phyloP scores from a whole-genome alignment of 2,797 vertebrate genomes.

The Ambastaia sidthimunki region DNA sequence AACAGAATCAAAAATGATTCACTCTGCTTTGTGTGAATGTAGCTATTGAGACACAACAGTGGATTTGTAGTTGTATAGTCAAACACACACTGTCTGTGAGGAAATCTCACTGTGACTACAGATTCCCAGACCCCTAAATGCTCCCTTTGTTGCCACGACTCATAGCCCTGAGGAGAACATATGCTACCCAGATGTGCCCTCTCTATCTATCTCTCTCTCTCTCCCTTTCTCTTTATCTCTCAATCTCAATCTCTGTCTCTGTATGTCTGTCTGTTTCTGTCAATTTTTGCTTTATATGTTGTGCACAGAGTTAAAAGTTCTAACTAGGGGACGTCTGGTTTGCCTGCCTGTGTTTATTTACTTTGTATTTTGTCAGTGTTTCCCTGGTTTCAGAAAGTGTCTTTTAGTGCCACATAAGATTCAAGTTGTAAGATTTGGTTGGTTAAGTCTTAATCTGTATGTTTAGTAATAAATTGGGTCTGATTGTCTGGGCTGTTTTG shows the following conservation, averaged over 20 bases:
- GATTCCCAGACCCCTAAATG: slow-evolving; percentile 57
- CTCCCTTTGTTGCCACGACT: slow-evolving; percentile 69
- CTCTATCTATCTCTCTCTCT: slow-evolving; percentile 15
- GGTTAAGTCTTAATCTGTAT: too few relatives aligned
- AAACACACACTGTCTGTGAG: slow-evolving; percentile 6
- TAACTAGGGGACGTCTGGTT: too few relatives aligned
- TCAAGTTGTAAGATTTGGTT: too few relatives aligned
- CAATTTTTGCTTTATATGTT: too few relatives aligned
- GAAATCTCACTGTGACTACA: slow-evolving; percentile 69
- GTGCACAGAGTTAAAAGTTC: too few relatives aligned
- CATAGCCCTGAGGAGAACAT: slow-evolving; percentile 40
- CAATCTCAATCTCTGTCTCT: background rate
- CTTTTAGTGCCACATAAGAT: too few relatives aligned
- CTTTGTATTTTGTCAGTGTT: too few relatives aligned
- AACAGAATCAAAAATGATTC: too few relatives aligned
- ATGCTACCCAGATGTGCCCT: slow-evolving; percentile 67
- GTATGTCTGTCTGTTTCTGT: background rate
- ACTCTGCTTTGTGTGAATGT: background rate
- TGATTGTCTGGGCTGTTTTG: too few relatives aligned
- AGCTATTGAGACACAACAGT: background rate
- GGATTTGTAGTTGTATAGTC: background rate
- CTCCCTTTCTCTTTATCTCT: slow-evolving; percentile 9
- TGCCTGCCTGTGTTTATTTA: too few relatives aligned
- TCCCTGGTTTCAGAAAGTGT: too few relatives aligned
- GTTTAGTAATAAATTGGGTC: too few relatives aligned